Conservation (phyloP, 2,888 invertebrate species). For the Aporophyla lueneburgensis region DNA sequence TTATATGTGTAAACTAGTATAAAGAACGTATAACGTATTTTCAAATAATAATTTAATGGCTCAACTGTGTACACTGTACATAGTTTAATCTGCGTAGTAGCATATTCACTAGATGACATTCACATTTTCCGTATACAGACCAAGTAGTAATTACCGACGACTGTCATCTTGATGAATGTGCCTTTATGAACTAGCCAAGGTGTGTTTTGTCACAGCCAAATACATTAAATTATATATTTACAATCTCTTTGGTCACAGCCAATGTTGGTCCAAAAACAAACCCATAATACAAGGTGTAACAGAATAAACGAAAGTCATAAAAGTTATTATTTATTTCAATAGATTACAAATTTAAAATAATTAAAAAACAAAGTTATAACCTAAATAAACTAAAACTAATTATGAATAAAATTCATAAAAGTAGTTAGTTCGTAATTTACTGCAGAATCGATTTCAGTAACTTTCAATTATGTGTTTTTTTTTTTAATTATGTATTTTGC, state of each 20-base stretch:
- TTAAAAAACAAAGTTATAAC: too few relatives aligned
- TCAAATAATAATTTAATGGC: slow-evolving; percentile 13
- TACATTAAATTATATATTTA: too few relatives aligned
- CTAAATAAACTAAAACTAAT: too few relatives aligned
- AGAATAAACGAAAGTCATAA: too few relatives aligned
- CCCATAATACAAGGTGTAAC: neutral
- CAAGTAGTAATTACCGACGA: slow-evolving; percentile 3
- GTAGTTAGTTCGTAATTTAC: too few relatives aligned
- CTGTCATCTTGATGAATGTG: slow-evolving; percentile 1
- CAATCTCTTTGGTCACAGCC: neutral
- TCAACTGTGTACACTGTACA: slow-evolving; percentile 1
- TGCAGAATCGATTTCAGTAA: too few relatives aligned
- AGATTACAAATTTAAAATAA: too few relatives aligned
- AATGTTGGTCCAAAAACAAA: slow-evolving; percentile 7
- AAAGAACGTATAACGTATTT: neutral
- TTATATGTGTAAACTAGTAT: neutral
- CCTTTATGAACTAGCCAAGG: neutral
- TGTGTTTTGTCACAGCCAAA: slow-evolving; percentile 3
- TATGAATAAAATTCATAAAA: too few relatives aligned
- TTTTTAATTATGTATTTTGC: too few relatives aligned
- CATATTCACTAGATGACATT: slow-evolving; percentile 18
- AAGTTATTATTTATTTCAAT: too few relatives aligned
- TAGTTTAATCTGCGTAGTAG: slow-evolving; percentile 2
- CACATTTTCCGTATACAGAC: slow-evolving; percentile 17
- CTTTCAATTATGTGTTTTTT: too few relatives aligned